These are phyloP conservation scores for Bos javanicus DNA, from an alignment of 2,113 vertebrate species.

Conservation along the genomic window DNA sequence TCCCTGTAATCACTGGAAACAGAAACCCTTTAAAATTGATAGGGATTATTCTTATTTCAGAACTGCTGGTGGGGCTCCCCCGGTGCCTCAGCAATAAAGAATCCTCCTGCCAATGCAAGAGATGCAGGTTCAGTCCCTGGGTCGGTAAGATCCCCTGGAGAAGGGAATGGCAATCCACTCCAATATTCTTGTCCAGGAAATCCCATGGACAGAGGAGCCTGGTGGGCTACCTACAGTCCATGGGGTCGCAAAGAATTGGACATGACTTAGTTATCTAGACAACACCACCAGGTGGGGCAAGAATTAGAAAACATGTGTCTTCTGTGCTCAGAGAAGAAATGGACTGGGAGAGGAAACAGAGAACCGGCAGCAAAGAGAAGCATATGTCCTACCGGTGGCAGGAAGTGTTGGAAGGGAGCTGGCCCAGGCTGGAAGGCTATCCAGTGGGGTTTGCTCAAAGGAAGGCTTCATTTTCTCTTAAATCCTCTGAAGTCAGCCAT, in stretches of 20 bases:
- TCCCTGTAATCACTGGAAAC: neutral
- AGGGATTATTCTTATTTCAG: neutral
- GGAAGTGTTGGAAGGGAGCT: neutral
- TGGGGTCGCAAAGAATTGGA: neutral
- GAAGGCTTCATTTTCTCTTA: neutral
- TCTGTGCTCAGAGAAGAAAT: neutral
- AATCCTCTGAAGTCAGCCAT: neutral
- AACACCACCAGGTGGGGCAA: neutral
- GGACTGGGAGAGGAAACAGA: neutral
- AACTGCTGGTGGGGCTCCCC: neutral
- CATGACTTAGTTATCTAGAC: neutral
- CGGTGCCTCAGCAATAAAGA: neutral
- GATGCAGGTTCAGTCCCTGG: neutral
- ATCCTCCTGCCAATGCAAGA: neutral
- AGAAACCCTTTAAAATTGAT: slow-evolving; percentile 5
- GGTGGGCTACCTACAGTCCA: neutral
- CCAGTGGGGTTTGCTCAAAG: neutral
- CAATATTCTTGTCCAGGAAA: neutral
- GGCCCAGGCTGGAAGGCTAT: neutral
- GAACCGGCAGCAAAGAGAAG: neutral
- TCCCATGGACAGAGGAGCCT: neutral
- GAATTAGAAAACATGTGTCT: neutral
- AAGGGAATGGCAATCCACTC: neutral
- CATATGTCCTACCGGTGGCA: neutral
- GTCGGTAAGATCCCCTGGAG: neutral